phyloP scores from a whole-genome alignment of 2,113 vertebrate species.

The Pseudorectes ferrugineus region DNA sequence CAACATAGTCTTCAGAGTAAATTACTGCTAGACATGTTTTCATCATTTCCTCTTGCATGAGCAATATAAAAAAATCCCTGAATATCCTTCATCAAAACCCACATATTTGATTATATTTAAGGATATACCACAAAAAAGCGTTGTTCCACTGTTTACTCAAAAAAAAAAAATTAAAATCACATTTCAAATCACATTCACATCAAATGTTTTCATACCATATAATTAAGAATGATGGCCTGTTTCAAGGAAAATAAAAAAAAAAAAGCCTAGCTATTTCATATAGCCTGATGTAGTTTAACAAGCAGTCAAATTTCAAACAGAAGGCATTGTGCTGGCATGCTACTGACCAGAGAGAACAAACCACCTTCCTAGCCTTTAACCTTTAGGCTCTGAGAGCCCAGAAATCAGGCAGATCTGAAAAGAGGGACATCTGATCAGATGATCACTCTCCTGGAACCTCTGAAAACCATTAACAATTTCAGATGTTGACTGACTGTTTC shows the following conservation, averaged over 20 bases:
- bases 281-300: neutral
- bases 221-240: neutral
- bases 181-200: neutral
- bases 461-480: slow-evolving; percentile 8
- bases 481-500: neutral
- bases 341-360: neutral
- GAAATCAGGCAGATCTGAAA: neutral
- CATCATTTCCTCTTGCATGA: neutral
- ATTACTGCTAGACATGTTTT: neutral
- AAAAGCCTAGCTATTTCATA: neutral
- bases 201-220: neutral
- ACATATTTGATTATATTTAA: neutral
- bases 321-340: neutral
- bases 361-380: neutral
- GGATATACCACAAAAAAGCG: neutral
- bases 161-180: neutral
- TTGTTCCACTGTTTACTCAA: neutral
- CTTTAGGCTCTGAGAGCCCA: neutral
- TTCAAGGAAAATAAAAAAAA: neutral
- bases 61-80: neutral
- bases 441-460: neutral
- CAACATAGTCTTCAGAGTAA: neutral
- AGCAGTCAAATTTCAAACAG: neutral
- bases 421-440: neutral
- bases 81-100: neutral